Evolutionary conservation across 2,888 invertebrate species (phyloP).

Genomic region (Baccha elongata): DNA sequence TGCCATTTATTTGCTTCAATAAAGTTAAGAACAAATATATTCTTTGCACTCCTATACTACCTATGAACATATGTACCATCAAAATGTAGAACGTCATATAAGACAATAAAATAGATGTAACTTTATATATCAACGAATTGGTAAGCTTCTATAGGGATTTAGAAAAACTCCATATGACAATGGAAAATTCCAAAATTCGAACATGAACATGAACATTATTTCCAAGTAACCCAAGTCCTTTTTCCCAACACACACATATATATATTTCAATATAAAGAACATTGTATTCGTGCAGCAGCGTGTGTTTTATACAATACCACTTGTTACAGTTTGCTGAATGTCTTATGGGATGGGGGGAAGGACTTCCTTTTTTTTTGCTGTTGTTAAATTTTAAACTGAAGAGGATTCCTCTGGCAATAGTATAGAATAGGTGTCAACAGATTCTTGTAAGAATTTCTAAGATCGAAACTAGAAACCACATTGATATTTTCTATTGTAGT

Average conservation of each 20-base stretch:
- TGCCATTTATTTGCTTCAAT: conserved; percentile 19
- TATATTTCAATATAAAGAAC: neutral
- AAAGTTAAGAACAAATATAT: conserved; percentile 4
- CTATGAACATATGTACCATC: too few relatives aligned
- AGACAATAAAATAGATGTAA: conserved; percentile 8
- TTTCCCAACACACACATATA: neutral
- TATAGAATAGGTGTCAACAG: conserved; percentile 26
- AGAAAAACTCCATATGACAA: conserved; percentile 5
- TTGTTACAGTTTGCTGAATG: conserved; percentile 44
- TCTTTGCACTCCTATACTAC: neutral
- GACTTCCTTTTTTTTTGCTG: neutral
- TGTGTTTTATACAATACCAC: conserved; percentile 14
- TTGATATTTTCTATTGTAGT: conserved; percentile 18
- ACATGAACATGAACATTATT: conserved; percentile 16
- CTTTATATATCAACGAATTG: conserved; percentile 18
- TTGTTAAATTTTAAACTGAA: neutral
- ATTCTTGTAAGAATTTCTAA: conserved; percentile 31
- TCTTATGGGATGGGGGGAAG: conserved; percentile 2
- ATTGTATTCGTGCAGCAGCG: neutral
- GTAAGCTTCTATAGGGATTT: conserved; percentile 12
- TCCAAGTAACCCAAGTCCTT: conserved; percentile 30
- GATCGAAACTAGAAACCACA: conserved; percentile 6
- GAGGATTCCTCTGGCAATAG: conserved; percentile 2
- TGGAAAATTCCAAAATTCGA: conserved; percentile 20
- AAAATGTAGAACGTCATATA: too few relatives aligned